These are phyloP conservation scores for Slavum lentiscoides DNA, from an alignment of 2,888 invertebrate species.

Conservation along the genomic window DNA sequence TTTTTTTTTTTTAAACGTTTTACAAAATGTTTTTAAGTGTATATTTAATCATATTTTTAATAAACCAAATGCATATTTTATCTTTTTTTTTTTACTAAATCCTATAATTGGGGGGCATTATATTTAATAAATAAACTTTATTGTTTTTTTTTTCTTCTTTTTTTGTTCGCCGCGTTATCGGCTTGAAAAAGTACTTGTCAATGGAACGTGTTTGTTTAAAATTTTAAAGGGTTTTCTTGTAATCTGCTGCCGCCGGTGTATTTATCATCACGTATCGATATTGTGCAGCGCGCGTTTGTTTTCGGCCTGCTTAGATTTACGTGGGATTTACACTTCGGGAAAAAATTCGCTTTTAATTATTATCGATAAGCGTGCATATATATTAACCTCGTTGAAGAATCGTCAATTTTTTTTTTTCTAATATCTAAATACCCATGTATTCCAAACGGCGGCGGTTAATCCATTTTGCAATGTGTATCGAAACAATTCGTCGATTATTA, in stretches of 20 bases:
- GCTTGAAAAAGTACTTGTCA: conserved; percentile 17
- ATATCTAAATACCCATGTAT: background rate
- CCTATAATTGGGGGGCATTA: background rate
- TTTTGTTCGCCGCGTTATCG: conserved; percentile 3
- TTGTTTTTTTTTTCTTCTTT: background rate
- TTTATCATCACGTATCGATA: conserved; percentile 13
- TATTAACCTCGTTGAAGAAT: background rate
- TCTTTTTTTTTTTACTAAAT: no score
- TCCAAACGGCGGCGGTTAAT: background rate
- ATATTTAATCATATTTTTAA: no score
- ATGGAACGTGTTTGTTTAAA: conserved; percentile 27
- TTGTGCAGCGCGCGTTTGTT: background rate
- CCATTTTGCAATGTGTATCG: background rate
- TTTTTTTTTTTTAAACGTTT: no score
- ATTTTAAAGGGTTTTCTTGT: background rate
- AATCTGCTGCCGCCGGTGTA: background rate
- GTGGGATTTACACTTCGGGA: background rate
- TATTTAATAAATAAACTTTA: conserved; percentile 9
- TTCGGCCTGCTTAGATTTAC: background rate
- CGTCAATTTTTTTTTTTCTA: background rate
- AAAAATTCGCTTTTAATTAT: no score
- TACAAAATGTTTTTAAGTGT: no score
- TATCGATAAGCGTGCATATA: background rate
- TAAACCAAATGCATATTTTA: no score
- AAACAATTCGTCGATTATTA: no score